Conservation (phyloP, 2,888 invertebrate species). For the Tetanocera ferruginea region DNA sequence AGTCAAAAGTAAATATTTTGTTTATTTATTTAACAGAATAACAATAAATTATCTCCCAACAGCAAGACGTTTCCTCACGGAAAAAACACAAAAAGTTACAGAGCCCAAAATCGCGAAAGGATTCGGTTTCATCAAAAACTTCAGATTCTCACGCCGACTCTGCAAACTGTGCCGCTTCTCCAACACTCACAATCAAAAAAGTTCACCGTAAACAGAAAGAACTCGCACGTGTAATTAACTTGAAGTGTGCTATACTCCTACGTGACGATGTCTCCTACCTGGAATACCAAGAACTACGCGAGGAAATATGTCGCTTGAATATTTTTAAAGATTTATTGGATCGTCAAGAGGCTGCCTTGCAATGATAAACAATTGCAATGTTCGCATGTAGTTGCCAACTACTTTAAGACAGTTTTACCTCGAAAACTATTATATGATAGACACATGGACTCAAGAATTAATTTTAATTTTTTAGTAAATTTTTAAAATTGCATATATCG, state of each 20-base stretch:
- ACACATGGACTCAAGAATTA: too few relatives aligned
- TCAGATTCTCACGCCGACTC: not conserved
- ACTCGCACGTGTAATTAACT: constrained; percentile 55
- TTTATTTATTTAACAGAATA: not conserved
- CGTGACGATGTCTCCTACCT: constrained; percentile 58
- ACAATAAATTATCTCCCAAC: not conserved
- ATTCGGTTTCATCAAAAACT: not conserved
- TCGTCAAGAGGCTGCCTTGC: constrained; percentile 15
- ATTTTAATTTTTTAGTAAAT: too few relatives aligned
- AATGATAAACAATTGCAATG: not conserved
- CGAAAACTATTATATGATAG: not conserved
- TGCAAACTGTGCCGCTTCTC: not conserved
- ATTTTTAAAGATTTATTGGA: constrained; percentile 54
- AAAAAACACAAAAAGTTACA: constrained; percentile 43
- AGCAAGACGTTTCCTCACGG: not conserved
- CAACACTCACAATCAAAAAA: constrained; percentile 32
- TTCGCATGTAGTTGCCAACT: not conserved
- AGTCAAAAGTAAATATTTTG: constrained; percentile 43
- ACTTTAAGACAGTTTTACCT: not conserved
- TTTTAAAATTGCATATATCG: too few relatives aligned
- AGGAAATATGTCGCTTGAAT: constrained; percentile 57
- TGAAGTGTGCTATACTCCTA: constrained; percentile 57
- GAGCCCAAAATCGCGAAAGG: constrained; percentile 38
- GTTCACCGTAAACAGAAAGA: constrained; percentile 57
- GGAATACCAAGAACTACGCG: constrained; percentile 59